Base-by-base conservation (phyloP, 2,113 vertebrate genomes). In the Xiphorhynchus elegans region DNA sequence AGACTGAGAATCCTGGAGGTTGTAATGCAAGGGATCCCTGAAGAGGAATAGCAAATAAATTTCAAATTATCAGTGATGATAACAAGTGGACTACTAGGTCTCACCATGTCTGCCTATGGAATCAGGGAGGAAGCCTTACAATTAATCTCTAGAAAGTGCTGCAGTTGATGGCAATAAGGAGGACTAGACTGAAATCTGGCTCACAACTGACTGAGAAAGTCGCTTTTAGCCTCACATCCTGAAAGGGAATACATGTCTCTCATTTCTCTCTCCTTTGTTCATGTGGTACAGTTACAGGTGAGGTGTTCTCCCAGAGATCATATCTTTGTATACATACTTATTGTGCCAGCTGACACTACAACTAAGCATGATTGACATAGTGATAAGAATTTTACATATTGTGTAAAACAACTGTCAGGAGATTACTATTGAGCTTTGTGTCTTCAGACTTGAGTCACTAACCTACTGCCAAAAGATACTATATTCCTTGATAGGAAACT, bases 371-470 rank as follows among this genome's bases (percentile, higher is more conserved):
- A 95, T 3, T 97, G 93, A 94, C 89, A 72, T 0, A 56, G 67
- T 20, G 31, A 14, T 56, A 80, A 81, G 50, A 80, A 56, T 83
- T 94, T 91, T 53, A 69, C 84, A 82, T 73, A 49, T 29, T 73
- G 55, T 47, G 26, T 84, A 69, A 81, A 90, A 96, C 68, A 92
- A 64, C 79, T 78, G 82, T 90, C 93, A 93, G 76, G 72, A 81
- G 78, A 93, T 62, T 72, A 83, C 25, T 52, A 68, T 7, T 47
- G 63, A 83, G 73, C 79, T 88, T 64, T 49, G 39, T 37, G 39
- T 56, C 80, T 70, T 77, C 75, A 95, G 69, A 72, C 56, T 55
- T 53, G 89, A 96, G 84, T 86, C 77, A 81, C 46, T 79, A 72
- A 39, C 25, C 35, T 46, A 37, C 49, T 76, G 29, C 40, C 37